Evolutionary conservation across 1,140 invertebrate genomes (phyloP), one percentile per base, ranked within the genome.

Genomic region (Hycleus cichorii): DNA sequence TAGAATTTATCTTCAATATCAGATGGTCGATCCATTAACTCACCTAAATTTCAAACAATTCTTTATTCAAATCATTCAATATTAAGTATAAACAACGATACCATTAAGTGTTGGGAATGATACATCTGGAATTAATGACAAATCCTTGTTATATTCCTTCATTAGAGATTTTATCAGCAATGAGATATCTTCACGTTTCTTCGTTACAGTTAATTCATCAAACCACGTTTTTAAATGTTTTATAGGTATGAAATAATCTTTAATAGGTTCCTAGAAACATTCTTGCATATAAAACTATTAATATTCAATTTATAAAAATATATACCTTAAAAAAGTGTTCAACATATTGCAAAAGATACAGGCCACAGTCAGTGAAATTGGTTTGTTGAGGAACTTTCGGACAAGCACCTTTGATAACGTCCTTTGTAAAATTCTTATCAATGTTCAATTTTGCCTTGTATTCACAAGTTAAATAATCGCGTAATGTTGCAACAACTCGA

Each of bases 291-390:
- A 24, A 24, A 54, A 45, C 10, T 5, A 47, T 38, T 6, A n/a
- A 56, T 3, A 25, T 11, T 40, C 7, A 39, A 39, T 56, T 47
- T 38, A 47, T 47, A 10, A 40, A 39, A 38, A 69, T 62, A 74
- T 62, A 74, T 75, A 86, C 86, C 76, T 83, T 81, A 71, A 98
- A 96, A 78, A 98, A 99, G 54, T 86, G 87, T 78, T 98, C 94
- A 3, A 93, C 93, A 81, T 96, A 98, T 74, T 98, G 93, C 38
- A 98, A 78, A 42, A 98, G 77, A 77, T 93, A 98, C 4, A 98
- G 78, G 3, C 97, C 97, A 78, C 97, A 99, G 75, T 99, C 97
- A 40, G 89, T 93, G 72, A 88, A 95, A 79, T 98, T 98, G 58
- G 87, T 93, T 78, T 99, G 97, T 71, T 97, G 93, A 12, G 95